A percentile compares a stretch with the other conserved stretches of the same genome.
phyloP scores from a whole-genome alignment of 2,113 vertebrate species.

The Cynoglossus semilaevis region DNA sequence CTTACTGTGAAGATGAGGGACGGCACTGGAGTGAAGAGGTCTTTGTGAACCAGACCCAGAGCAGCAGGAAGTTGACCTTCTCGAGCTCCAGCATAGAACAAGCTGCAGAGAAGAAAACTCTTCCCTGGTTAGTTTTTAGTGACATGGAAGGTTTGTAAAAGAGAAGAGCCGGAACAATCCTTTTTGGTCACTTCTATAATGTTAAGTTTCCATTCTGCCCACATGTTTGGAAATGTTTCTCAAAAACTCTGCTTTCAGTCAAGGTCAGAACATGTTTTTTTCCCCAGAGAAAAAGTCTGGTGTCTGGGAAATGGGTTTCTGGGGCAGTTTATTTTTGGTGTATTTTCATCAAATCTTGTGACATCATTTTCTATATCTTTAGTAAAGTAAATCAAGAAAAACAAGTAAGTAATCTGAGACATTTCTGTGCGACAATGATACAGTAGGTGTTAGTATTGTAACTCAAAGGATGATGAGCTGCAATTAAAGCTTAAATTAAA shows the following conservation, averaged over 20 bases:
- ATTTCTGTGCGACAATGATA: no score
- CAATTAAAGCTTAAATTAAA: no score
- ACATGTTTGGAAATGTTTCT: not conserved
- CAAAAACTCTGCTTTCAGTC: not conserved
- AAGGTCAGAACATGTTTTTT: not conserved
- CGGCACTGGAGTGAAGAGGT: constrained; percentile 75
- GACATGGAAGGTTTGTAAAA: not conserved
- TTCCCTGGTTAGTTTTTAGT: constrained; percentile 7
- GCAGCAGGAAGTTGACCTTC: constrained; percentile 75
- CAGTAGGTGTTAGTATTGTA: no score
- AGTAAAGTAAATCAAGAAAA: no score
- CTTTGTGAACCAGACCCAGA: constrained; percentile 74
- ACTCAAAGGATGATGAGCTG: no score
- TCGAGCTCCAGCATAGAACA: constrained; percentile 76
- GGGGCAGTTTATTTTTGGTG: no score
- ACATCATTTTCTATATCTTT: not conserved
- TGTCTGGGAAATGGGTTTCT: no score
- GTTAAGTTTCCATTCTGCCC: not conserved
- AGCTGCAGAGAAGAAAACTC: constrained; percentile 40
- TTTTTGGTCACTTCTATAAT: not conserved
- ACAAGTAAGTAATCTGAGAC: no score
- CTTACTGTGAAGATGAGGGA: constrained; percentile 78
- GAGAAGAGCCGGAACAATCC: not conserved
- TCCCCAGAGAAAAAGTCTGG: no score
- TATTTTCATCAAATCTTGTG: not conserved